Evolutionary conservation across 2,797 vertebrate species (phyloP).

Genomic region (Tragelaphus eurycerus): DNA sequence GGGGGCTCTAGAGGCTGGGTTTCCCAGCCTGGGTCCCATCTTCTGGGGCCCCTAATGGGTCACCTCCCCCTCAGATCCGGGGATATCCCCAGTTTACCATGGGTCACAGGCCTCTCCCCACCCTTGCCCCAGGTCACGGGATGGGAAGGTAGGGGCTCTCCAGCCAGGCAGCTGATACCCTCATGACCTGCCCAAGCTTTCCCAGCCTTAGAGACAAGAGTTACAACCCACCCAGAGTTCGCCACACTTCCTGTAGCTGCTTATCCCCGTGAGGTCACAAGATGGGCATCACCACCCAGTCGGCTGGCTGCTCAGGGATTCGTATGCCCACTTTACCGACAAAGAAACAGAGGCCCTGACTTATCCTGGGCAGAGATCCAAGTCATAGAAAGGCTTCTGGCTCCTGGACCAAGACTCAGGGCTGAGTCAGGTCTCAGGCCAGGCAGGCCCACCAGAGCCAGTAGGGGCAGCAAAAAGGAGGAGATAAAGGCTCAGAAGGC

Average conservation of each 20-base stretch:
- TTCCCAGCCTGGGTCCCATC: background rate
- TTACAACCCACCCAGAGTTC: background rate
- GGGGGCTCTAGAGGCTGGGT: background rate
- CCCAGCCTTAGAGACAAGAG: background rate
- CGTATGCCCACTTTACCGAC: background rate
- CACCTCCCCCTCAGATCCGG: background rate
- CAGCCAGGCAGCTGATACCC: constrained; percentile 65
- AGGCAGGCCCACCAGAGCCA: background rate
- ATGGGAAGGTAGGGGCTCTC: constrained; percentile 33
- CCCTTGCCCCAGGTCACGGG: constrained; percentile 23
- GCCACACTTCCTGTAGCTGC: background rate
- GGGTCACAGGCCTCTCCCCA: background rate
- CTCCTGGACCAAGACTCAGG: background rate
- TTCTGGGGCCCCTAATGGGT: background rate
- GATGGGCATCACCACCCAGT: background rate
- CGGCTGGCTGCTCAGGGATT: background rate
- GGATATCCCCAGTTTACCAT: background rate
- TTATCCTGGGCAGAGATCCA: background rate
- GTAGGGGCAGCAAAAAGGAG: background rate
- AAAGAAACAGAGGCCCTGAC: background rate
- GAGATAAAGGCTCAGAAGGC: background rate
- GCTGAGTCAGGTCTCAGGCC: background rate
- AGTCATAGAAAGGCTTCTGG: background rate
- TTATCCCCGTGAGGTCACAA: background rate
- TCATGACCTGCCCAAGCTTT: constrained; percentile 49